Percentiles rank a stretch among this genome's conserved stretches.
Evolutionary conservation across 2,113 vertebrate species (phyloP).

Genomic region (Indicator maculatus): DNA sequence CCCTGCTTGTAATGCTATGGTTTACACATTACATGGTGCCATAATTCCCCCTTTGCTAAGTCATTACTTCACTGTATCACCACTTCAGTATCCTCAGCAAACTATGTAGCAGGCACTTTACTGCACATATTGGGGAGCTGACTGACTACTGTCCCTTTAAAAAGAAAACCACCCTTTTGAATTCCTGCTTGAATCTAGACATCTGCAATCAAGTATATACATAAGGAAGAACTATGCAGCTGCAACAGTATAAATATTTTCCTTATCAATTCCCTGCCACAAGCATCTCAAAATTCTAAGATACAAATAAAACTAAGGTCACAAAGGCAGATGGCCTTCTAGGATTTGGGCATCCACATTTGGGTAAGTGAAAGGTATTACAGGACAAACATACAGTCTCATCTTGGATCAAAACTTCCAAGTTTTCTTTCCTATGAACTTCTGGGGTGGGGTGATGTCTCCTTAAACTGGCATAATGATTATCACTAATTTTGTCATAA

Average conservation of each 20-base stretch:
- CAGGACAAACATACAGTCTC: neutral
- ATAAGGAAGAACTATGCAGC: neutral
- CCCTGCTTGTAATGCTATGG: neutral
- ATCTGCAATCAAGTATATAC: slow-evolving; percentile 38
- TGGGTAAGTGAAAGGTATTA: neutral
- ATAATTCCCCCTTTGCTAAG: neutral
- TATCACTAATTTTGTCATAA: slow-evolving; percentile 33
- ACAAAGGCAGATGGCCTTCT: neutral
- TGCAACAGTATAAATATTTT: slow-evolving; percentile 52
- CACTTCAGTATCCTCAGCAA: neutral
- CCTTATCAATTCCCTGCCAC: slow-evolving; percentile 19
- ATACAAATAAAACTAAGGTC: neutral
- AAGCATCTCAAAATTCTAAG: neutral
- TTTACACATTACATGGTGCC: neutral
- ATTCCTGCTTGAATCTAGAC: neutral
- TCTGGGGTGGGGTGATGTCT: neutral
- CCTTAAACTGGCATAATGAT: slow-evolving; percentile 12
- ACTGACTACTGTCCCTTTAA: neutral
- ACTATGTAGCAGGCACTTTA: neutral
- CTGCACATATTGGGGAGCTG: neutral
- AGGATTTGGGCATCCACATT: neutral
- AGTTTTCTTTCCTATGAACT: neutral
- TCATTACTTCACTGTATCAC: neutral
- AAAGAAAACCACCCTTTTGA: neutral
- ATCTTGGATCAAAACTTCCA: neutral